Percentiles rank a stretch among this genome's conserved stretches.
Evolutionary conservation across 2,888 invertebrate genomes (phyloP).

Genomic region (Ochropacha duplaris): DNA sequence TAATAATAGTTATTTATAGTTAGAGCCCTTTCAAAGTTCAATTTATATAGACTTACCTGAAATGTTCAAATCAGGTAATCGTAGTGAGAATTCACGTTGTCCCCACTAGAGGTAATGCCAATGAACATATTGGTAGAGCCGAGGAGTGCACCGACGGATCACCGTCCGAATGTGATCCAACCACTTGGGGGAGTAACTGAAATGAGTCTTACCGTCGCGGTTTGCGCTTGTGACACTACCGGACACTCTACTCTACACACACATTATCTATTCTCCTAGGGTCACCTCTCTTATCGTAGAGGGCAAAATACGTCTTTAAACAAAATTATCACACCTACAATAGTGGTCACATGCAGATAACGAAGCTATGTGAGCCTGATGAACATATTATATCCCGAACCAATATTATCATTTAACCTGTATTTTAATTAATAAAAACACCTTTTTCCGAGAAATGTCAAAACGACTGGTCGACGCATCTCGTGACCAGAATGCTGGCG

Average conservation of each 20-base stretch:
- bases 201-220: constrained; percentile 25
- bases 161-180: constrained; percentile 38
- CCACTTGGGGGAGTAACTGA: constrained; percentile 37
- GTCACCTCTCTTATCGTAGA: constrained; percentile 67
- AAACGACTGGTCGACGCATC: too few relatives aligned
- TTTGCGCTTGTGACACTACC: constrained; percentile 36
- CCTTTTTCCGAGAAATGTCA: too few relatives aligned
- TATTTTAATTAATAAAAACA: neutral
- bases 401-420: neutral
- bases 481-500: too few relatives aligned
- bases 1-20: constrained; percentile 34
- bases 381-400: neutral
- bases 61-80: constrained; percentile 77
- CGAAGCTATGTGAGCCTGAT: neutral
- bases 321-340: constrained; percentile 42
- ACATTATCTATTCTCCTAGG: constrained; percentile 55
- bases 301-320: constrained; percentile 64
- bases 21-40: constrained; percentile 49
- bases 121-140: constrained; percentile 74
- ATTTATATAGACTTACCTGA: constrained; percentile 55
- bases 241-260: constrained; percentile 29
- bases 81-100: constrained; percentile 79
- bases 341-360: constrained; percentile 28
- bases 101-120: constrained; percentile 77
- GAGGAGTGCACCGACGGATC: constrained; percentile 19